A percentile compares a stretch with the other conserved stretches of the same genome.
Evolutionary conservation across 1,140 invertebrate species (phyloP).

Genomic region (Conus betulinus): DNA sequence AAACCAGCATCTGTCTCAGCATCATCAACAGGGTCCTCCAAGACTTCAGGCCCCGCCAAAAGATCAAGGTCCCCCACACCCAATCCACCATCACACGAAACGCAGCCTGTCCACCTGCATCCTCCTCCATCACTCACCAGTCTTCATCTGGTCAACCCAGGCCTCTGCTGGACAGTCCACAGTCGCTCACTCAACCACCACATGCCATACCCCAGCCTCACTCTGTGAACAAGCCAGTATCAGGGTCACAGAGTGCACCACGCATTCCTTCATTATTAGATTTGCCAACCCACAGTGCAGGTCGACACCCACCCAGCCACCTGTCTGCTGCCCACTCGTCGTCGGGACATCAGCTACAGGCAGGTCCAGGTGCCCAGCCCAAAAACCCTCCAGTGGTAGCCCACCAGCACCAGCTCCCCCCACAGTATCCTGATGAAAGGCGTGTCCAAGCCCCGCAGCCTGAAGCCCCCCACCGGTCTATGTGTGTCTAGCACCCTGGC

Average conservation of each 20-base stretch:
- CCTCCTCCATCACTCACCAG: not conserved
- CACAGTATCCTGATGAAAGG: not conserved
- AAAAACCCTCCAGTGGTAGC: not conserved
- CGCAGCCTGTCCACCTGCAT: not conserved
- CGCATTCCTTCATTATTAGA: not conserved
- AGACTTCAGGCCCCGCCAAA: not conserved
- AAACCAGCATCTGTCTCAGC: not conserved
- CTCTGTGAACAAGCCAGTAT: not conserved
- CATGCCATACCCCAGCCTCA: not conserved
- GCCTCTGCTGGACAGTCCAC: not conserved
- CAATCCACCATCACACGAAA: not conserved
- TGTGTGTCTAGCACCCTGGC: constrained; percentile 33
- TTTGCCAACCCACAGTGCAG: not conserved
- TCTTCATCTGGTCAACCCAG: not conserved
- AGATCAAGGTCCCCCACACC: not conserved
- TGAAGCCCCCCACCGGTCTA: constrained; percentile 26
- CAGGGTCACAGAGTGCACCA: not conserved
- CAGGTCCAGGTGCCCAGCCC: not conserved
- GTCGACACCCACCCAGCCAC: not conserved
- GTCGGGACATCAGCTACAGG: not conserved
- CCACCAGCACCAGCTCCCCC: not conserved
- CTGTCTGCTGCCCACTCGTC: not conserved
- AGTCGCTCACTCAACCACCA: not conserved
- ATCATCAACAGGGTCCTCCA: not conserved
- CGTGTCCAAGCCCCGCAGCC: constrained; percentile 7